Evolutionary conservation across 2,113 vertebrate species (phyloP).

Genomic region (Nothocercus nigrocapillus): DNA sequence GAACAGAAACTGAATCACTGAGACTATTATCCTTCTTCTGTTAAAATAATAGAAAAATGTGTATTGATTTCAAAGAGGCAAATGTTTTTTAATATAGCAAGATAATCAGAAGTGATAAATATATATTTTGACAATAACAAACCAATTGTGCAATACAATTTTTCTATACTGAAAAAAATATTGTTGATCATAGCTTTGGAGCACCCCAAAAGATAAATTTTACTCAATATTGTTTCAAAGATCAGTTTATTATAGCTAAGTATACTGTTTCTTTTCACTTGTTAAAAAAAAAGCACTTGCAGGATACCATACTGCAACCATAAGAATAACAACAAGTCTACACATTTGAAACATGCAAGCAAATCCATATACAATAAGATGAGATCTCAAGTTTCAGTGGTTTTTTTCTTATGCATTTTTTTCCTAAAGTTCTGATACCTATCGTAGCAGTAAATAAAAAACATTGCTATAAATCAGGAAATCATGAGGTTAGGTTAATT

Average conservation of each 20-base stretch:
- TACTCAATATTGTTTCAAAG: background rate
- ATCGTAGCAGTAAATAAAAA: background rate
- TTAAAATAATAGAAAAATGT: background rate
- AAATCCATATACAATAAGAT: background rate
- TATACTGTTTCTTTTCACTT: background rate
- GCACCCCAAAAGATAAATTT: background rate
- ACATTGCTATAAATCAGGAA: background rate
- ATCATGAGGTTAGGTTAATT: background rate
- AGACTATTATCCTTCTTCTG: background rate
- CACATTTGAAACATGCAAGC: background rate
- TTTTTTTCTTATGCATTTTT: background rate
- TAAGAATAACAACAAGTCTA: background rate
- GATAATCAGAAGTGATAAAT: background rate
- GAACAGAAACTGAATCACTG: background rate
- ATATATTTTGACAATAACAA: background rate
- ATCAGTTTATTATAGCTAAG: background rate
- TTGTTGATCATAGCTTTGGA: background rate
- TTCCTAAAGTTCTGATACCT: background rate
- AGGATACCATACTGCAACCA: background rate
- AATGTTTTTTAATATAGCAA: background rate
- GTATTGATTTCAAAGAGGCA: background rate
- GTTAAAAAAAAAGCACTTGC: background rate
- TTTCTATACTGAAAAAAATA: background rate
- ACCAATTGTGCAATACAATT: background rate
- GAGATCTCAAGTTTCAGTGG: background rate